Base-by-base conservation (phyloP, 2,888 invertebrate species). In the Miltochrista miniata region DNA sequence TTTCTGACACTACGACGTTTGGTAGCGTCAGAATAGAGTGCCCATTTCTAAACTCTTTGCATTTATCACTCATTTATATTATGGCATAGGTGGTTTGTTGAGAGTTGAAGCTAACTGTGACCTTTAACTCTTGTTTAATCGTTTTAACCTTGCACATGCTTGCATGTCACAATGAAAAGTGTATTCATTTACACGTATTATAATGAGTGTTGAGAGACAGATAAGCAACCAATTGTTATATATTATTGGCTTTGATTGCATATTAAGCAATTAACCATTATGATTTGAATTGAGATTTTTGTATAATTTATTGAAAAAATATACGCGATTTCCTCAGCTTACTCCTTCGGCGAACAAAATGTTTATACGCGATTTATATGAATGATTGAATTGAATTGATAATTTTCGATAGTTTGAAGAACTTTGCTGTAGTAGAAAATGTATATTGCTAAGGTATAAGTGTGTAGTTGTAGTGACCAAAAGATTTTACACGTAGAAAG, bases 1-100 rank as follows among this genome's bases (percentile, higher is more conserved):
- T 84, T 74, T 81, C 66, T 76, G 79, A 81, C 81, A 68, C 73
- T 64, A 44, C 60, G 62, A 64, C 62, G 68, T 67, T 68, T 57
- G 54, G 54, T 24, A 5, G 18, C 5, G 8, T 10, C 31, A 31
- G 10, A 31, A 54, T 51, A 42, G 41, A 51, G 51, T 45, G 43
- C 56, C 54, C 53, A 55, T 55, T 60, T 67, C 57, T 54, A 48
- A 61, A 40, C 47, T 56, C 52, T 55, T 59, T 57, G 54, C 51
- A 56, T 59, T 57, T 59, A 59, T 68, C 61, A 59, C 48, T 52
- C 49, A 59, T 66, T 54, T 57, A 35, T 43, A 61, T 53, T 38
- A 43, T 33, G 46, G 24, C 44, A 51, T 33, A 37, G 39, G 53
- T 59, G 56, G 47, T 48, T 49, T 59, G 59, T 59, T 54, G 38